Evolutionary conservation across 2,888 invertebrate genomes (phyloP).

Genomic region (Pandemis corylana): DNA sequence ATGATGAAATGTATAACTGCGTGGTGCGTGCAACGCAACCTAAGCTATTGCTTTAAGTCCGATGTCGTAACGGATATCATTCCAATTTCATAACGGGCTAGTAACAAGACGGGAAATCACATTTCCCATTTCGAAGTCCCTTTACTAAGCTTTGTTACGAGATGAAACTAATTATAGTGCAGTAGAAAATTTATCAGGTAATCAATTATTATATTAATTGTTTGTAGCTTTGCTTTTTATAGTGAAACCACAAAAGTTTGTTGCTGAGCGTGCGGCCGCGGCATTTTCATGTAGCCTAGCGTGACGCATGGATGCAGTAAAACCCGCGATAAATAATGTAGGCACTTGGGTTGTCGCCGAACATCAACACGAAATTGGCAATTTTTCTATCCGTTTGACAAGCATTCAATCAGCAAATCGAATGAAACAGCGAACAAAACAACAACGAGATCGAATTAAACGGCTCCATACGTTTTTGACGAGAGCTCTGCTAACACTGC

Average conservation of each 20-base stretch:
- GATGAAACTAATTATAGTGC: too few species aligned
- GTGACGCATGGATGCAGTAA: neutral
- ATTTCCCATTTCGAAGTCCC: too few species aligned
- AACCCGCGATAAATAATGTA: neutral
- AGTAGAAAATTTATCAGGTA: neutral
- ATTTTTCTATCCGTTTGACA: slow-evolving; percentile 3
- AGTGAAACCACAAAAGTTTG: neutral
- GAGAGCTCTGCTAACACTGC: slow-evolving; percentile 33
- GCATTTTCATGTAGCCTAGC: neutral
- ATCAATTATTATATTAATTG: neutral
- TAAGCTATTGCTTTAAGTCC: too few species aligned
- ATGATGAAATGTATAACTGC: too few species aligned
- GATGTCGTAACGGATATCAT: too few species aligned
- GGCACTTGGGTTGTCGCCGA: neutral
- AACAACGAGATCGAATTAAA: slow-evolving; percentile 25
- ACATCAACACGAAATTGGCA: neutral
- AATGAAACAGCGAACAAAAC: slow-evolving; percentile 24
- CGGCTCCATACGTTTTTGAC: slow-evolving; percentile 26
- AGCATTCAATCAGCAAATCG: slow-evolving; percentile 28
- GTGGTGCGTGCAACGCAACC: too few species aligned
- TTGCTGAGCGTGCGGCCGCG: neutral
- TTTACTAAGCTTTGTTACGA: too few species aligned
- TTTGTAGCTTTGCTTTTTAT: neutral
- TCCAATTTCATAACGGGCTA: too few species aligned
- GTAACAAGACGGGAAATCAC: too few species aligned